Percentiles rank a stretch among this genome's conserved stretches.
Conservation (phyloP, 2,113 vertebrate species). For the Brachyistius frenatus region DNA sequence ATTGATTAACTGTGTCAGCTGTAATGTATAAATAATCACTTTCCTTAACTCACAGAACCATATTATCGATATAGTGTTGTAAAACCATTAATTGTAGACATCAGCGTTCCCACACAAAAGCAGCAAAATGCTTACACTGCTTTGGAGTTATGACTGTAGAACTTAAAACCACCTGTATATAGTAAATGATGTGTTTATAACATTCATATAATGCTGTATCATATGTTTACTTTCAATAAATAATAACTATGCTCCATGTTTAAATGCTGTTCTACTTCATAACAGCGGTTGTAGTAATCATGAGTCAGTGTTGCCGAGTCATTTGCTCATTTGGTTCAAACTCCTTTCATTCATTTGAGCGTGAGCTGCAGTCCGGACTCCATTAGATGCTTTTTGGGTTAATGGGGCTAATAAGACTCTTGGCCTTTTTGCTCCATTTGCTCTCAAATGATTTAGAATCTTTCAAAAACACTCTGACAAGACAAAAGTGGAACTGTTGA, state of each 20-base stretch:
- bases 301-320: neutral
- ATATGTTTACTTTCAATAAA: no score
- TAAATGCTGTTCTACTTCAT: neutral
- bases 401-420: slow-evolving; percentile 10
- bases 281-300: neutral
- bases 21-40: neutral
- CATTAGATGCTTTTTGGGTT: slow-evolving; percentile 15
- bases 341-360: slow-evolving; percentile 1
- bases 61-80: neutral
- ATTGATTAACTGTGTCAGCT: neutral
- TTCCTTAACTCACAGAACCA: neutral
- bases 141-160: no score
- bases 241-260: no score
- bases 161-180: no score
- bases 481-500: no score
- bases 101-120: no score
- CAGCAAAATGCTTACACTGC: no score
- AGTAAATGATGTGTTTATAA: no score
- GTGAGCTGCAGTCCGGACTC: slow-evolving; percentile 4
- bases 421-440: slow-evolving; percentile 15
- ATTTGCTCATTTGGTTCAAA: slow-evolving; percentile 3
- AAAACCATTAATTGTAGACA: no score
- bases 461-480: no score
- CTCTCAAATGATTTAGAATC: slow-evolving; percentile 4
- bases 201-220: no score